These are phyloP conservation scores for Hirudinaria manillensis DNA, from an alignment of 2,888 invertebrate species.

Conservation along the genomic window DNA sequence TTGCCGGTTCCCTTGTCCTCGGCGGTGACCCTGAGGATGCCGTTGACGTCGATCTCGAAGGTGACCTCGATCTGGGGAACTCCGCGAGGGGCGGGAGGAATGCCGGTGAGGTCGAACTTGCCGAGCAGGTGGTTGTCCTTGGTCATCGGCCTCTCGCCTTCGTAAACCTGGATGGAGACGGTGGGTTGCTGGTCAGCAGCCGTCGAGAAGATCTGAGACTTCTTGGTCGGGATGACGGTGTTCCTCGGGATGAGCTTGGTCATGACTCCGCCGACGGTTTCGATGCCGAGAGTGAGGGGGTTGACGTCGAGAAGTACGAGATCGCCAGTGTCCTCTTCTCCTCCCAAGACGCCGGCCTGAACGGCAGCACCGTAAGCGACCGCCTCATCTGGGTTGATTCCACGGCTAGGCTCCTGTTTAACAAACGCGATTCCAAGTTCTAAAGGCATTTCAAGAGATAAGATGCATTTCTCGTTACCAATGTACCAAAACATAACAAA, in stretches of 20 bases:
- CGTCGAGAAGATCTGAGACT: conserved; percentile 97
- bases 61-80: conserved; percentile 57
- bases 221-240: conserved; percentile 98
- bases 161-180: conserved; percentile 90
- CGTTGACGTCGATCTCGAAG: conserved; percentile 59
- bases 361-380: conserved; percentile 98
- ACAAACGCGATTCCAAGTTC: not conserved
- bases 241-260: conserved; percentile 94
- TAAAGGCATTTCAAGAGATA: not conserved
- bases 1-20: conserved; percentile 99
- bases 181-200: conserved; percentile 98
- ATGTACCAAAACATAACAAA: not conserved
- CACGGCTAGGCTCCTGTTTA: conserved; percentile 81
- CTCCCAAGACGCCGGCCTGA: conserved; percentile 93
- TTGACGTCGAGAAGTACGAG: conserved; percentile 94
- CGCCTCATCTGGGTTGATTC: conserved; percentile 97
- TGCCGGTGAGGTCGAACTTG: conserved; percentile 94
- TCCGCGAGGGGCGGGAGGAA: conserved; percentile 68
- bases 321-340: conserved; percentile 90
- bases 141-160: conserved; percentile 99
- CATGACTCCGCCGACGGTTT: conserved; percentile 99
- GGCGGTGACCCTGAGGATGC: conserved; percentile 66
- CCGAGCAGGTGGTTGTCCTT: conserved; percentile 98
- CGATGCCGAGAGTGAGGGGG: conserved; percentile 97
- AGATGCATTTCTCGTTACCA: too few relatives aligned